phyloP scores from a whole-genome alignment of 2,888 invertebrate genomes.

The Tinea pellionella region DNA sequence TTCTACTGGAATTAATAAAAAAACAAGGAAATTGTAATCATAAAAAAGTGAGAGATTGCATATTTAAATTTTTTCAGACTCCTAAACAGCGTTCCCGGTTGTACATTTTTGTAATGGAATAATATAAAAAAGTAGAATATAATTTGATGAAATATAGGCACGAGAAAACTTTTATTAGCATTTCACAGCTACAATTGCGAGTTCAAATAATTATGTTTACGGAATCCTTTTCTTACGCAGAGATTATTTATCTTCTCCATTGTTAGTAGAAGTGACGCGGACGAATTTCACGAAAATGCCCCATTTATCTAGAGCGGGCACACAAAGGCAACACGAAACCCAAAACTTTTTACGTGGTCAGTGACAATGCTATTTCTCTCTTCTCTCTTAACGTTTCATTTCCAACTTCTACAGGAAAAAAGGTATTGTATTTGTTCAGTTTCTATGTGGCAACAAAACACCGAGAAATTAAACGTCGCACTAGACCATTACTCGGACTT shows the following conservation, averaged over 20 bases:
- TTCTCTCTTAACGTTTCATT: slow-evolving; percentile 60
- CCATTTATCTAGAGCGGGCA: slow-evolving; percentile 60
- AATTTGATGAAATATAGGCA: slow-evolving; percentile 45
- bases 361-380: slow-evolving; percentile 59
- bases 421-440: slow-evolving; percentile 40
- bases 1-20: slow-evolving; percentile 45
- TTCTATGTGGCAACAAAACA: slow-evolving; percentile 20
- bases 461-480: slow-evolving; percentile 25
- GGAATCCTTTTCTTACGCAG: slow-evolving; percentile 66
- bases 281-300: slow-evolving; percentile 65
- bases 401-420: slow-evolving; percentile 32
- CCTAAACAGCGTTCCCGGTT: background rate
- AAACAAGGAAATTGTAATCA: slow-evolving; percentile 19
- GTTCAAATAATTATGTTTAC: slow-evolving; percentile 68
- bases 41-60: background rate
- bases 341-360: slow-evolving; percentile 68
- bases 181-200: slow-evolving; percentile 62
- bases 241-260: slow-evolving; percentile 65
- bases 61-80: background rate
- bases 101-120: slow-evolving; percentile 23
- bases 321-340: slow-evolving; percentile 63
- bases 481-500: slow-evolving; percentile 29
- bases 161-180: slow-evolving; percentile 55
- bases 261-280: slow-evolving; percentile 64
- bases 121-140: slow-evolving; percentile 32